These are phyloP conservation scores for Drosophila neocordata DNA, from an alignment of 1,140 invertebrate species.

Conservation along the genomic window DNA sequence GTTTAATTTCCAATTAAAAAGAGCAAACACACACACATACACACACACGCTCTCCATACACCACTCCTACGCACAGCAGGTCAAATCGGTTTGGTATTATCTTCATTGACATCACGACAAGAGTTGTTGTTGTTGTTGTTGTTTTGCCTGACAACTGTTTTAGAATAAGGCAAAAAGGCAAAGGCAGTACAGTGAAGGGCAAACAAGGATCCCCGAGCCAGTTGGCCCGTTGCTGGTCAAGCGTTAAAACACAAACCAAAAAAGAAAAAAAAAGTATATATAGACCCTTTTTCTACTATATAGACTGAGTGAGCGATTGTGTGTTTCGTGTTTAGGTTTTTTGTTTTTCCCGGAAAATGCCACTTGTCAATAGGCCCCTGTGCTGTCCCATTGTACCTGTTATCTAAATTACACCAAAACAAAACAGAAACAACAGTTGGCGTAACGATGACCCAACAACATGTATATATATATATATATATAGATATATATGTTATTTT, in stretches of 20 bases:
- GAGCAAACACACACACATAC: constrained; percentile 61
- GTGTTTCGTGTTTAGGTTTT: constrained; percentile 27
- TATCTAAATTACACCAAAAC: constrained; percentile 81
- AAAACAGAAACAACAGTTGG: constrained; percentile 74
- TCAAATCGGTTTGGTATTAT: constrained; percentile 68
- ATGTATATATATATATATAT: not conserved
- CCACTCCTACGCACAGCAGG: constrained; percentile 74
- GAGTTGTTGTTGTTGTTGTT: constrained; percentile 39
- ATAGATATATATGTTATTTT: not conserved
- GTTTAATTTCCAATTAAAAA: constrained; percentile 81
- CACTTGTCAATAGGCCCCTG: constrained; percentile 77
- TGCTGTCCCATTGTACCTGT: constrained; percentile 66
- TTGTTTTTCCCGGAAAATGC: constrained; percentile 76
- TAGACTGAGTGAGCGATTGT: constrained; percentile 24
- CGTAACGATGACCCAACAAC: constrained; percentile 54
- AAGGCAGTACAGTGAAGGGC: not conserved
- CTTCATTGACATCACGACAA: constrained; percentile 74
- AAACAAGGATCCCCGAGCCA: constrained; percentile 60
- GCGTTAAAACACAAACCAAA: constrained; percentile 12
- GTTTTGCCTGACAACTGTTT: constrained; percentile 71
- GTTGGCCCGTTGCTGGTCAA: constrained; percentile 50
- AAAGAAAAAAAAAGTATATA: constrained; percentile 15
- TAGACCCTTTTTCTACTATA: constrained; percentile 25
- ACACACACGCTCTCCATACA: constrained; percentile 39
- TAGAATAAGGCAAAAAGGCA: constrained; percentile 35